Evolutionary conservation across 1,140 invertebrate species (phyloP).

Genomic region (Zaprionus nigranus): DNA sequence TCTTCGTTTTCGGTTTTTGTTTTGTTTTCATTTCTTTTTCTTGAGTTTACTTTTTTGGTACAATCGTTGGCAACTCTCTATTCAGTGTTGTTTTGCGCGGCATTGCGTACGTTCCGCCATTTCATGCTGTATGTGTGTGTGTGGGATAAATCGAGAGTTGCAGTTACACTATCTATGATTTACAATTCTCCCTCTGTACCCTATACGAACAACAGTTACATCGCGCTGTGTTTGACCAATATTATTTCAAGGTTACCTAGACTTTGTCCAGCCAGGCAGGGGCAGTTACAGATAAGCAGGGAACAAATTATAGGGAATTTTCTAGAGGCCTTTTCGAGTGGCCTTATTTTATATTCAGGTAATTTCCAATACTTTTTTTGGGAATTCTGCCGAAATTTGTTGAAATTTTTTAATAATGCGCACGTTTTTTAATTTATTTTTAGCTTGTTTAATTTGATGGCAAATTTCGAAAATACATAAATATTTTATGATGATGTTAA

Average conservation of each 20-base stretch:
- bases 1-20: slow-evolving; percentile 47
- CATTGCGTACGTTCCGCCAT: slow-evolving; percentile 38
- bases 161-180: slow-evolving; percentile 41
- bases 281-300: slow-evolving; percentile 8
- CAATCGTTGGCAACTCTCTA: slow-evolving; percentile 31
- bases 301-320: background rate
- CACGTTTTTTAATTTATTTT: slow-evolving; percentile 5
- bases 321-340: background rate
- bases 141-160: slow-evolving; percentile 21
- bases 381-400: background rate
- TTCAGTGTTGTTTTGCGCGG: slow-evolving; percentile 51
- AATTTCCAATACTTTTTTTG: background rate
- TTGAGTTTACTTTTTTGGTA: background rate
- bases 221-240: slow-evolving; percentile 21
- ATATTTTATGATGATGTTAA: background rate
- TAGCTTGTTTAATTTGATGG: background rate
- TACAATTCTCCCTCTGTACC: slow-evolving; percentile 1
- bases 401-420: background rate
- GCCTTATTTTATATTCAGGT: background rate
- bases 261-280: slow-evolving; percentile 14
- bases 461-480: background rate
- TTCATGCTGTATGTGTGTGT: slow-evolving; percentile 3
- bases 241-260: slow-evolving; percentile 44
- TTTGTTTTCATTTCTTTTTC: slow-evolving; percentile 42
- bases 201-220: background rate